Base-by-base conservation (phyloP, 2,113 vertebrate genomes). In the Eclectus roratus region DNA sequence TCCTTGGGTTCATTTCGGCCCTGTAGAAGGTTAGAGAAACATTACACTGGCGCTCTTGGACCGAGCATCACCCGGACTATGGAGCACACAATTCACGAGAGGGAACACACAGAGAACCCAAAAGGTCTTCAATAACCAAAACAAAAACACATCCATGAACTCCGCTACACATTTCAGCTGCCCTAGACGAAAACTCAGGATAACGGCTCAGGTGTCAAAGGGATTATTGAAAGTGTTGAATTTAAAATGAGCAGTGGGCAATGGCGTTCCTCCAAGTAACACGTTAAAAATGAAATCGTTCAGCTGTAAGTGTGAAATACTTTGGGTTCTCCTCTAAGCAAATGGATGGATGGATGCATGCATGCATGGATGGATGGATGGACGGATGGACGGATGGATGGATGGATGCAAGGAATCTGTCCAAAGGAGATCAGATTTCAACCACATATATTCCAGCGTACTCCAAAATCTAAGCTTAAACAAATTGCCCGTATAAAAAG, bases 1-100 rank as follows among this genome's bases (percentile, higher is more conserved):
- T 98, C 97, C 98, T 95, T 80, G 84, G 96, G 95, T 96, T 98
- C 93, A 94, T 95, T 98, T 95, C 91, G 76, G 79, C 92, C 93
- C 55, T 77, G 70, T 50, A 39, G 72, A 95, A 94, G 93, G 95
- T 97, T 94, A 95, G 65, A 11, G 69, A 96, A 96, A 95, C 46
- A 80, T 91, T 88, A 95, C 88, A 73, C 84, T 33, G 68, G 81
- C 4, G 13, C 79, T 71, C 65, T 85, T 60, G 72, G 84, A 56
- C 69, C 49, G 31, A 91, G 91, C 96, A 97, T 88, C 93, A 69
- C 81, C 49, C 70, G 31, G 78, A 55, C 89, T 70, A 18, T 28
- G 66, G 66, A 61, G 53, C 20, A 82, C 35, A 47, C 50, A 39
- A 61, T 33, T 79, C 84, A 53, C 9, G 21, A 74, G 70, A 65